These are phyloP conservation scores for Anguilla anguilla DNA, from an alignment of 2,797 vertebrate species.

Conservation along the genomic window DNA sequence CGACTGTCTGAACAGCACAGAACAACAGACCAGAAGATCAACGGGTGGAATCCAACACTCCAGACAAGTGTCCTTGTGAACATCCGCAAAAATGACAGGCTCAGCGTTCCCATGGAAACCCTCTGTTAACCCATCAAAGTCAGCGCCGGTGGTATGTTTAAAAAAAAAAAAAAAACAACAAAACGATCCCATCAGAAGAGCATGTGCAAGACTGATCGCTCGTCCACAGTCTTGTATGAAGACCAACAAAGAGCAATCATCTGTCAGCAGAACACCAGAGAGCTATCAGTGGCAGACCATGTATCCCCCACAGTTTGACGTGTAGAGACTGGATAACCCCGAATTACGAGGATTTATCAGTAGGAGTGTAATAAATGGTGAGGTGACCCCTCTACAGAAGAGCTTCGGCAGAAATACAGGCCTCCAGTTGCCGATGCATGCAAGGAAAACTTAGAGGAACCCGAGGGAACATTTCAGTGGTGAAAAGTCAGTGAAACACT, in stretches of 20 bases:
- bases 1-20: background rate
- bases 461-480: too few species aligned
- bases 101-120: constrained; percentile 57
- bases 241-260: too few species aligned
- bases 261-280: too few species aligned
- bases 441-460: too few species aligned
- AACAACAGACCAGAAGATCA: constrained; percentile 19
- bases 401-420: background rate
- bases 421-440: too few species aligned
- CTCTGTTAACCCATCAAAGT: constrained; percentile 49
- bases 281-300: too few species aligned
- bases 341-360: too few species aligned
- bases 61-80: constrained; percentile 31
- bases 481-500: too few species aligned
- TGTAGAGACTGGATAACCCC: too few species aligned
- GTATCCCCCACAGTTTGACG: too few species aligned
- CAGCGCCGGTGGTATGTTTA: background rate
- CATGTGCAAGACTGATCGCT: constrained; percentile 47
- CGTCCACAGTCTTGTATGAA: too few species aligned
- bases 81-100: constrained; percentile 15
- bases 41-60: constrained; percentile 34
- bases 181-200: constrained; percentile 31
- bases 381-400: background rate
- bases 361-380: too few species aligned
- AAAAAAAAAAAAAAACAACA: constrained; percentile 22